phyloP scores from a whole-genome alignment of 2,797 vertebrate species.

The Hypotaenidia okinawae region DNA sequence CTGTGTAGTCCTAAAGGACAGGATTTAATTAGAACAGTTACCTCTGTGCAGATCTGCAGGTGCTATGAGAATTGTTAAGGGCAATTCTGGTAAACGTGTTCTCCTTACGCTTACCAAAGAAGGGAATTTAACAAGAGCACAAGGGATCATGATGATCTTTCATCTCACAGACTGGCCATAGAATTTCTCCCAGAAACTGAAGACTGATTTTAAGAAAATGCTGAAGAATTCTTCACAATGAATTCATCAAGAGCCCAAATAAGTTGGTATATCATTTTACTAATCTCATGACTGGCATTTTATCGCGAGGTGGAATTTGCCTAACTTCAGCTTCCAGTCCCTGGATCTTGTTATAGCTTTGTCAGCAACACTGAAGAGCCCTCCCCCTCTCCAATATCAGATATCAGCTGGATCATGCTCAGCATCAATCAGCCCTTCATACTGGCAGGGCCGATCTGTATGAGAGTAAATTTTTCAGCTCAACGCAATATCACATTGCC shows the following conservation, averaged over 20 bases:
- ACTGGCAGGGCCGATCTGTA: conserved; percentile 9
- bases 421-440: conserved; percentile 47
- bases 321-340: conserved; percentile 8
- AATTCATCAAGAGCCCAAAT: neutral
- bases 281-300: neutral
- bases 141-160: neutral
- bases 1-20: neutral
- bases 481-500: conserved; percentile 18
- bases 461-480: conserved; percentile 39
- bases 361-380: conserved; percentile 17
- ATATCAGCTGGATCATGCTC: conserved; percentile 53
- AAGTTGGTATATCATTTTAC: neutral
- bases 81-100: neutral
- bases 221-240: neutral
- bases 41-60: neutral
- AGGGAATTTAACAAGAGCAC: neutral
- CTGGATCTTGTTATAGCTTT: conserved; percentile 7
- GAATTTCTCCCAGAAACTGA: neutral
- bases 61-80: neutral
- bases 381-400: neutral
- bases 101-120: neutral
- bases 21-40: conserved; percentile 39
- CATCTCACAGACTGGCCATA: neutral
- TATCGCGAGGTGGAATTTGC: neutral
- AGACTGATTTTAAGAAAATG: neutral